These are phyloP conservation scores for Microtus agrestis DNA, from an alignment of 2,797 vertebrate genomes.

Conservation along the genomic window DNA sequence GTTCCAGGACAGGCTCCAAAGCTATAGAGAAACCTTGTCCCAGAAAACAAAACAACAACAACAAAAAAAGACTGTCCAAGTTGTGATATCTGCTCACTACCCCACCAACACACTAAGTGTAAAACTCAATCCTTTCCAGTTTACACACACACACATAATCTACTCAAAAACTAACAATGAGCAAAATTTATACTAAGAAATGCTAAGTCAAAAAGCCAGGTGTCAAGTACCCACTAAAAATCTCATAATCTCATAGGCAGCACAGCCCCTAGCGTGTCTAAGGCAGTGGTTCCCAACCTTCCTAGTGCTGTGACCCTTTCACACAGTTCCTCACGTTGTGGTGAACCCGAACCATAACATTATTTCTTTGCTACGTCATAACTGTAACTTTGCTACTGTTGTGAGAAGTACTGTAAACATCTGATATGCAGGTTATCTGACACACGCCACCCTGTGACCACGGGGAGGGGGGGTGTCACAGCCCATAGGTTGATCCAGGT, in stretches of 20 bases:
- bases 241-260: not conserved
- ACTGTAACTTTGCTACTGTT: not conserved
- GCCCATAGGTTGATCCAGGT: not conserved
- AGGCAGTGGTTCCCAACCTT: not conserved
- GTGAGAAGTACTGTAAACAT: too few species aligned
- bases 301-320: not conserved
- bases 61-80: too few species aligned
- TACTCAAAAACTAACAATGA: not conserved
- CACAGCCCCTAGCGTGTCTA: not conserved
- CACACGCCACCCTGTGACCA: too few species aligned
- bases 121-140: not conserved
- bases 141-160: not conserved
- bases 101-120: not conserved
- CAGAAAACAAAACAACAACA: too few species aligned
- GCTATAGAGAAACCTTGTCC: too few species aligned
- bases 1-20: too few species aligned
- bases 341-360: too few species aligned
- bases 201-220: not conserved
- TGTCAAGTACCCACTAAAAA: not conserved
- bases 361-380: not conserved
- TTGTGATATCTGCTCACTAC: too few species aligned
- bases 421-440: not conserved
- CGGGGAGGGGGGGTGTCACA: accelerated
- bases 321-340: too few species aligned
- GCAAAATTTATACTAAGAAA: conserved; percentile 7